Evolutionary conservation across 2,797 vertebrate species (phyloP).

Genomic region (Anableps anableps): DNA sequence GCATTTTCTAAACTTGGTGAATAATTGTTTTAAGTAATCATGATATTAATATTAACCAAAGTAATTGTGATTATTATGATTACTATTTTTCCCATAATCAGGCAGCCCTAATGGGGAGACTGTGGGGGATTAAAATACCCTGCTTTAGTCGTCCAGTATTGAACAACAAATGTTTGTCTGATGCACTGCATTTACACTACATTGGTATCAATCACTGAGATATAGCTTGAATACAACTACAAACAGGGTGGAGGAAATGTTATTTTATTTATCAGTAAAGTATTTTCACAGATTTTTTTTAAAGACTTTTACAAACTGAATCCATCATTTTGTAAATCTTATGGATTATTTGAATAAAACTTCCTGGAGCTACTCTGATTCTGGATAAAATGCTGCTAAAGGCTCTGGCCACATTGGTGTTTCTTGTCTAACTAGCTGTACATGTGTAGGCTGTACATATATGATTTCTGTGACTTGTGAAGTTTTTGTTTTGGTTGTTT

Average conservation of each 20-base stretch:
- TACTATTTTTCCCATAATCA: neutral
- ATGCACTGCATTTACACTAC: neutral
- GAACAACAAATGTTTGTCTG: neutral
- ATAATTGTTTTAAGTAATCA: neutral
- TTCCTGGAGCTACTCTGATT: neutral
- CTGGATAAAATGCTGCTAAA: neutral
- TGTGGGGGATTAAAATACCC: neutral
- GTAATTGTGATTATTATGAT: neutral
- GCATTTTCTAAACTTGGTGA: neutral
- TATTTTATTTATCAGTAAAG: neutral
- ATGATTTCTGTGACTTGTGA: neutral
- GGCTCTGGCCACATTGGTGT: neutral
- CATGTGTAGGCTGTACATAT: neutral
- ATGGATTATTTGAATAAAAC: neutral
- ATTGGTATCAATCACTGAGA: neutral
- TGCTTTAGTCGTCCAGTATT: neutral
- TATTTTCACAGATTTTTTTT: neutral
- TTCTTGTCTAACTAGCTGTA: neutral
- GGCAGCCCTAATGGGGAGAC: too few relatives aligned
- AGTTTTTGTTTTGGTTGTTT: neutral
- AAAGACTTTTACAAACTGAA: neutral
- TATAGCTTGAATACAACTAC: neutral
- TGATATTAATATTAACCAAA: neutral
- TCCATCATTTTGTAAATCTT: neutral
- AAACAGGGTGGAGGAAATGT: neutral